These are phyloP conservation scores for Scelioninae gen. 1 DNA, from an alignment of 2,888 invertebrate species.

Conservation along the genomic window DNA sequence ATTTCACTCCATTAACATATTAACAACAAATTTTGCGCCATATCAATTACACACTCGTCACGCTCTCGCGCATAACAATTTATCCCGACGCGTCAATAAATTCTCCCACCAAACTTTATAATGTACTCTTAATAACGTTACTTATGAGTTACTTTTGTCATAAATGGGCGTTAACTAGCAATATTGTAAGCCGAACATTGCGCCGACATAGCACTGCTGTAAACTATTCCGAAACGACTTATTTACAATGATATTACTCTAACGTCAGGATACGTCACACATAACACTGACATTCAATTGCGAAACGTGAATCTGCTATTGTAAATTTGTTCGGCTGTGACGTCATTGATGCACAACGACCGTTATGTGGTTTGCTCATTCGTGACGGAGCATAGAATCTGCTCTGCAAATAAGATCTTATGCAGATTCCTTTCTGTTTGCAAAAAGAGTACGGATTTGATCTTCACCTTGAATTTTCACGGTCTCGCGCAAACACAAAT, in stretches of 20 bases:
- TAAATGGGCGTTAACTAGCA: slow-evolving; percentile 30
- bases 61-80: slow-evolving; percentile 11
- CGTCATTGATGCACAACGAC: slow-evolving; percentile 55
- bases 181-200: slow-evolving; percentile 10
- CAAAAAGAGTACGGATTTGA: slow-evolving; percentile 43
- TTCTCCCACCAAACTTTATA: slow-evolving; percentile 35
- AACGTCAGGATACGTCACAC: slow-evolving; percentile 59
- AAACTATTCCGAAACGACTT: slow-evolving; percentile 45
- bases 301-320: slow-evolving; percentile 59
- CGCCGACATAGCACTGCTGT: slow-evolving; percentile 24
- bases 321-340: slow-evolving; percentile 66
- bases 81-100: slow-evolving; percentile 20
- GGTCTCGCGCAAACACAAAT: slow-evolving; percentile 26
- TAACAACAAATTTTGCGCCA: slow-evolving; percentile 15
- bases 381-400: slow-evolving; percentile 58
- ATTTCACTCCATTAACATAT: slow-evolving; percentile 32
- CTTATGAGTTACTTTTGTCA: slow-evolving; percentile 28
- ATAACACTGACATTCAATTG: slow-evolving; percentile 65
- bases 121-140: slow-evolving; percentile 38
- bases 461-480: slow-evolving; percentile 54
- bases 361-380: slow-evolving; percentile 64
- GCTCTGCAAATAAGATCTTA: slow-evolving; percentile 61
- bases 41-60: slow-evolving; percentile 11
- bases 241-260: slow-evolving; percentile 37
- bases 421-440: slow-evolving; percentile 42